These are phyloP conservation scores for Idaea dimidiata DNA, from an alignment of 2,888 invertebrate genomes.

Conservation along the genomic window DNA sequence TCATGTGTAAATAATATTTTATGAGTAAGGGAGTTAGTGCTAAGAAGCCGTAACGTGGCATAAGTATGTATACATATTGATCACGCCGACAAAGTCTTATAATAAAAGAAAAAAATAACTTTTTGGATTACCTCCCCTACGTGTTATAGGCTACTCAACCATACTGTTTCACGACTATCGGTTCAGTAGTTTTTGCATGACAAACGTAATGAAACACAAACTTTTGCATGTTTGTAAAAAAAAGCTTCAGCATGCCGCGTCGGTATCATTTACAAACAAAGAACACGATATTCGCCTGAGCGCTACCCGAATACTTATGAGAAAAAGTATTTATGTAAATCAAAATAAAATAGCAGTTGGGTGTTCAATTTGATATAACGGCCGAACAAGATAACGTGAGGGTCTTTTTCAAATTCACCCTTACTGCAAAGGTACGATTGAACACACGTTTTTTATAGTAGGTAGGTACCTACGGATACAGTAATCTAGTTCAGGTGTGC, in stretches of 20 bases:
- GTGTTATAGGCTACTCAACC: too few species aligned
- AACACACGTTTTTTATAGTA: conserved; percentile 67
- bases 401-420: conserved; percentile 65
- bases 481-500: conserved; percentile 78
- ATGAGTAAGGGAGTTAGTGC: too few species aligned
- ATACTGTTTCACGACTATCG: too few species aligned
- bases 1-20: too few species aligned
- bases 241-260: background rate
- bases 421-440: conserved; percentile 59
- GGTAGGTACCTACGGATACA: conserved; percentile 64
- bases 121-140: too few species aligned
- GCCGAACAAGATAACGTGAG: conserved; percentile 47
- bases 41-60: too few species aligned
- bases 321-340: conserved; percentile 19
- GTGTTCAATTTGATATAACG: conserved; percentile 56
- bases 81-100: too few species aligned
- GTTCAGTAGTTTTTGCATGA: too few species aligned
- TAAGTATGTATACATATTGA: too few species aligned
- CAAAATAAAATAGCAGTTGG: conserved; percentile 56
- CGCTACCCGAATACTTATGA: background rate
- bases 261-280: background rate
- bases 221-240: too few species aligned
- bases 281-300: conserved; percentile 5
- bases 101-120: too few species aligned
- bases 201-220: too few species aligned